These are phyloP conservation scores for Nothoprocta perdicaria DNA, from an alignment of 2,113 vertebrate species.

Conservation along the genomic window DNA sequence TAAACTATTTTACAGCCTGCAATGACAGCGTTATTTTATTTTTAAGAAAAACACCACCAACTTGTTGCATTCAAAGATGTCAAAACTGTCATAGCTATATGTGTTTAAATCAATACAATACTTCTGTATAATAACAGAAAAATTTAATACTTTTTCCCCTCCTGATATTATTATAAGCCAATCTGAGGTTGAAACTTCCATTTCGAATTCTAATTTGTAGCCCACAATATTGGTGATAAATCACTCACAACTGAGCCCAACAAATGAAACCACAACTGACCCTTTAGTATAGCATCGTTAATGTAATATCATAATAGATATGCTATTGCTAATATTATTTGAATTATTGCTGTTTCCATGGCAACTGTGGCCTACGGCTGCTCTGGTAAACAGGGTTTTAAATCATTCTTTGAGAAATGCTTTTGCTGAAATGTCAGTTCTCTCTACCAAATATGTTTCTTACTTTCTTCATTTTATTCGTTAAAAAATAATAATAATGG, in stretches of 20 bases:
- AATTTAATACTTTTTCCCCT: not conserved
- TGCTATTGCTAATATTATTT: conserved; percentile 69
- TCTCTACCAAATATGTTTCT: not conserved
- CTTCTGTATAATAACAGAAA: not conserved
- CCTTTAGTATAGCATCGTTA: conserved; percentile 7
- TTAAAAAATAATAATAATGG: not conserved
- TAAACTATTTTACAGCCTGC: not conserved
- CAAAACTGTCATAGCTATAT: not conserved
- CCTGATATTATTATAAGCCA: not conserved
- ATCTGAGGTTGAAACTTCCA: not conserved
- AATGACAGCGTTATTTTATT: not conserved
- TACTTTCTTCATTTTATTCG: not conserved
- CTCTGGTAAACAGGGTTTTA: conserved; percentile 64
- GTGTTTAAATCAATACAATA: not conserved
- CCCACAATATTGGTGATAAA: conserved; percentile 15
- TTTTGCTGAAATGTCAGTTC: conserved; percentile 50
- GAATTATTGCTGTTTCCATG: conserved; percentile 68
- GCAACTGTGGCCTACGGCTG: conserved; percentile 32
- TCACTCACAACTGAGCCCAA: conserved; percentile 20
- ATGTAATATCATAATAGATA: conserved; percentile 46
- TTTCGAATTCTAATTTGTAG: conserved; percentile 21
- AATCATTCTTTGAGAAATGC: conserved; percentile 57
- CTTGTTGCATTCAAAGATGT: not conserved
- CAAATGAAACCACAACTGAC: conserved; percentile 52
- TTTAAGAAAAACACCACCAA: not conserved